phyloP scores from a whole-genome alignment of 2,113 vertebrate genomes.

The Procapra przewalskii region DNA sequence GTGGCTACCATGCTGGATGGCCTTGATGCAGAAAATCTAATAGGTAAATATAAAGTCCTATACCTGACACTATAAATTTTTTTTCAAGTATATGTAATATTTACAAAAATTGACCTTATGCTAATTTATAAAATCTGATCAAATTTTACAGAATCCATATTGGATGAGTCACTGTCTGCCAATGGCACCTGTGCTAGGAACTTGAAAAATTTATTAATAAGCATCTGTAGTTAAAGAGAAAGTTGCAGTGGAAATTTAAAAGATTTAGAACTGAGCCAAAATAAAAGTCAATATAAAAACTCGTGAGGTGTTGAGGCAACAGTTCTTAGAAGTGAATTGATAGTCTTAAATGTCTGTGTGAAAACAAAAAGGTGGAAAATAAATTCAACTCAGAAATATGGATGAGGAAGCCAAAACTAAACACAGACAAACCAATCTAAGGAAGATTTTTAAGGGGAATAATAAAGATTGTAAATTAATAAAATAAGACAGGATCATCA shows the following conservation, averaged over 20 bases:
- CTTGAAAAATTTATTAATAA: neutral
- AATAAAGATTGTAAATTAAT: neutral
- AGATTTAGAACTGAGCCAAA: neutral
- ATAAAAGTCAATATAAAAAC: neutral
- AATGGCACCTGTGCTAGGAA: neutral
- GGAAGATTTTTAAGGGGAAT: neutral
- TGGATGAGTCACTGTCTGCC: neutral
- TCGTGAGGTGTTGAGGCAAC: neutral
- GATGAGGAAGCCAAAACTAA: neutral
- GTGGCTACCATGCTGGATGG: neutral
- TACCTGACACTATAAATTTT: neutral
- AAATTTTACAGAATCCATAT: neutral
- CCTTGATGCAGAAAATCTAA: neutral
- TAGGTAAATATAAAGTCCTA: neutral
- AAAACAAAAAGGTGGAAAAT: neutral
- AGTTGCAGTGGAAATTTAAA: neutral
- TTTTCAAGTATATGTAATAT: neutral
- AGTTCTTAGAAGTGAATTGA: neutral
- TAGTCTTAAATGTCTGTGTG: neutral
- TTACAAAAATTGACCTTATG: neutral
- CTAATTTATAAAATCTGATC: neutral
- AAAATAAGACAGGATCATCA: neutral
- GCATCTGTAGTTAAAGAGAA: neutral
- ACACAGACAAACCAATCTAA: neutral
- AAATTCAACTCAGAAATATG: neutral